Conservation (phyloP, 2,888 invertebrate species). For the Caenorhabditis virilis region DNA sequence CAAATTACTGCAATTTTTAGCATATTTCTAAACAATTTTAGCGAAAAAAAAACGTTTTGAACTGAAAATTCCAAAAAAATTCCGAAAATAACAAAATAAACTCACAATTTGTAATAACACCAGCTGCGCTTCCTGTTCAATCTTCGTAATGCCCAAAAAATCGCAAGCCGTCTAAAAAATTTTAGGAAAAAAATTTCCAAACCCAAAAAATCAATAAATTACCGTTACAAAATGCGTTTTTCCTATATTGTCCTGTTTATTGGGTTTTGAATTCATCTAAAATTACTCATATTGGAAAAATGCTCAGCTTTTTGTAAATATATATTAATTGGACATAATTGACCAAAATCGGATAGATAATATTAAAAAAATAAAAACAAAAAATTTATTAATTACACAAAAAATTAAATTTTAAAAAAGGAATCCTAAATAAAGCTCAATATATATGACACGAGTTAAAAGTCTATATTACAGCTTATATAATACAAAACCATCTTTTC, state of each 20-base stretch:
- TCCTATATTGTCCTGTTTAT: background rate
- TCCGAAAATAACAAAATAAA: background rate
- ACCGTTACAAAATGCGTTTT: background rate
- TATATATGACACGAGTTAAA: no score
- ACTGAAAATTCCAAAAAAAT: background rate
- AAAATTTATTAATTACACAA: background rate
- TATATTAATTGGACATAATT: no score
- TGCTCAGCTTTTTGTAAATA: no score
- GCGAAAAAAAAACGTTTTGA: constrained; percentile 1
- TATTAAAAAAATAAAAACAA: background rate
- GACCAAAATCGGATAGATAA: background rate
- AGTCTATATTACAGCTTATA: no score
- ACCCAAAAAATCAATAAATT: background rate
- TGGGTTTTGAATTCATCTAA: background rate
- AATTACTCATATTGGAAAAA: background rate
- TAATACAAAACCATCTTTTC: no score
- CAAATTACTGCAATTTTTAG: constrained; percentile 4
- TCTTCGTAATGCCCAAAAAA: constrained; percentile 14
- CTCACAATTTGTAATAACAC: constrained; percentile 13
- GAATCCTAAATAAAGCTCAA: no score
- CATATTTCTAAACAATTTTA: constrained; percentile 12
- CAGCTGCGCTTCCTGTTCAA: constrained; percentile 7
- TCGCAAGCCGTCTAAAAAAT: constrained; percentile 8
- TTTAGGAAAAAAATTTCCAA: background rate
- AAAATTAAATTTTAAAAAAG: background rate